A percentile compares a stretch with the other conserved stretches of the same genome.
Evolutionary conservation across 2,113 vertebrate species (phyloP).

Genomic region (Corythornis madagascariensis): DNA sequence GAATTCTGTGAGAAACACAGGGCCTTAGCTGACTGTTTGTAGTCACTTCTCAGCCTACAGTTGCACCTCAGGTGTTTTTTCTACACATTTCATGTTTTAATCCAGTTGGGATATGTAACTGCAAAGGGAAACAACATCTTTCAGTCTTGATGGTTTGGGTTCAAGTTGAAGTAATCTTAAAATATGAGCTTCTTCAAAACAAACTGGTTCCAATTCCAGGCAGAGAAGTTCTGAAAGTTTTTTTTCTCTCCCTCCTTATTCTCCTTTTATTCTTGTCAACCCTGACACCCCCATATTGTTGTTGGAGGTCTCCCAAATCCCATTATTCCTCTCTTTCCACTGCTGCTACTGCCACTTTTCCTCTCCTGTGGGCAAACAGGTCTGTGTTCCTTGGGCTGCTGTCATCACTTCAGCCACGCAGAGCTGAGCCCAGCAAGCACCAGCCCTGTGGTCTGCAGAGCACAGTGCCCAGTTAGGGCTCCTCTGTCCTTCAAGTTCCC

Average conservation of each 20-base stretch:
- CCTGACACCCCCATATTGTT: background rate
- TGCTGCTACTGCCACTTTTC: background rate
- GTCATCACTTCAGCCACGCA: background rate
- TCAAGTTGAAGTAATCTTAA: background rate
- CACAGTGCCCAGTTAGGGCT: fast-evolving
- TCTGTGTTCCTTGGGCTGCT: background rate
- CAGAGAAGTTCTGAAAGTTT: background rate
- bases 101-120: background rate
- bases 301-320: background rate
- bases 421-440: background rate
- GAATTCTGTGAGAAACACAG: background rate
- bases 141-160: background rate
- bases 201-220: background rate
- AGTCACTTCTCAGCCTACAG: background rate
- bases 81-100: background rate
- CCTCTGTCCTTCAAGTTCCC: background rate
- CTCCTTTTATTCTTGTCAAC: background rate
- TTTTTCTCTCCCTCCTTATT: background rate
- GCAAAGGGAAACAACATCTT: background rate
- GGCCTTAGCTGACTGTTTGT: background rate
- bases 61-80: conserved; percentile 10
- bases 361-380: background rate
- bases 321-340: background rate
- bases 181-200: background rate
- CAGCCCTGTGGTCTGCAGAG: background rate